Percentiles rank a stretch among this genome's conserved stretches.
Conservation (phyloP, 1,140 invertebrate genomes). For the Cydia fagiglandana region DNA sequence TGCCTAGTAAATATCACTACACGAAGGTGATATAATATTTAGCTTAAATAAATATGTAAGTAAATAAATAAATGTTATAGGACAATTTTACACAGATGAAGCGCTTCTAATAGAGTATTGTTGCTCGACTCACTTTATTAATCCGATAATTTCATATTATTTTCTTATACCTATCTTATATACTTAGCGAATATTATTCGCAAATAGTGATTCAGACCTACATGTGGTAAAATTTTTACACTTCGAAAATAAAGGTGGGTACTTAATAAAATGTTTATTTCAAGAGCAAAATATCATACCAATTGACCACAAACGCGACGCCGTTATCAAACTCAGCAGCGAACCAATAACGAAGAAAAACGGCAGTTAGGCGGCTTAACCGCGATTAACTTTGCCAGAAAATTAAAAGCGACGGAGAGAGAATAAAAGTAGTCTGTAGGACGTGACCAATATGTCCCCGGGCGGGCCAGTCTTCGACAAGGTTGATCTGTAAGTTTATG, state of each 20-base stretch:
- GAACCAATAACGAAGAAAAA: conserved; percentile 36
- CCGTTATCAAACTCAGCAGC: conserved; percentile 28
- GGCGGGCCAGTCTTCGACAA: conserved; percentile 44
- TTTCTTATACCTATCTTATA: too few species aligned
- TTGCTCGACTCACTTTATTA: too few species aligned
- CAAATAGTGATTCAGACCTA: too few species aligned
- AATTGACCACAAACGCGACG: conserved; percentile 22
- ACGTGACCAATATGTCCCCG: conserved; percentile 67
- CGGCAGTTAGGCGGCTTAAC: conserved; percentile 43
- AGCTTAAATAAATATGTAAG: too few species aligned
- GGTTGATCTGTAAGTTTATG: conserved; percentile 58
- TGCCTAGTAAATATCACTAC: not conserved
- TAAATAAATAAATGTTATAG: not conserved
- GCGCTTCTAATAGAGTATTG: too few species aligned
- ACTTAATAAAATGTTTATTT: not conserved
- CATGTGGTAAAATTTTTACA: too few species aligned
- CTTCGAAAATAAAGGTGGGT: not conserved
- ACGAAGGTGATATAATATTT: not conserved
- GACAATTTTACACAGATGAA: too few species aligned
- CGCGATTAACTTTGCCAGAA: conserved; percentile 50
- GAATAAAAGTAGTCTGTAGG: conserved; percentile 58
- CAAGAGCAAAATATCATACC: conserved; percentile 3
- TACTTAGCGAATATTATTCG: too few species aligned
- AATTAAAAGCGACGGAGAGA: conserved; percentile 60
- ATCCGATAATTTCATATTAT: too few species aligned